Percentiles rank a stretch among this genome's conserved stretches.
Evolutionary conservation across 1,140 invertebrate species (phyloP).

Genomic region (Zaprionus taronus): DNA sequence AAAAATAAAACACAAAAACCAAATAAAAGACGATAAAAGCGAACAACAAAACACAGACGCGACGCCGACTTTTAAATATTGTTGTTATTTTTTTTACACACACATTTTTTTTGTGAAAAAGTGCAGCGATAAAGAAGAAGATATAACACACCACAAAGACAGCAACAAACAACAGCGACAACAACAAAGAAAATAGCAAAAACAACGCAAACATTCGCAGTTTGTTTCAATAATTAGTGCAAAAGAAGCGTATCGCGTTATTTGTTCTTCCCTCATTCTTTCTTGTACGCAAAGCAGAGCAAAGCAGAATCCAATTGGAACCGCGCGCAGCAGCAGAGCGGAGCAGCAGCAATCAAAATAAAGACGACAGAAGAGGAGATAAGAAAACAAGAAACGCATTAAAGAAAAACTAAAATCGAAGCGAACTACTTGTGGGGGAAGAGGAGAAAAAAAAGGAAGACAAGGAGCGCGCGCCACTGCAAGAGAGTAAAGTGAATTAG

Average conservation of each 20-base stretch:
- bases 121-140: not conserved
- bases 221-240: slow-evolving; percentile 21
- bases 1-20: slow-evolving; percentile 26
- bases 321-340: slow-evolving; percentile 11
- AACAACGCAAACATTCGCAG: not conserved
- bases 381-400: slow-evolving; percentile 25
- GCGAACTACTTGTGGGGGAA: slow-evolving; percentile 11
- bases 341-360: slow-evolving; percentile 13
- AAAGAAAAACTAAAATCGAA: slow-evolving; percentile 4
- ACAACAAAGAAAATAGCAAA: not conserved
- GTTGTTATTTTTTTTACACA: slow-evolving; percentile 15
- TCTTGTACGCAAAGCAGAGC: slow-evolving; percentile 10
- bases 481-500: slow-evolving; percentile 29
- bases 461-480: slow-evolving; percentile 31
- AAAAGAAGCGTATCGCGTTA: slow-evolving; percentile 25
- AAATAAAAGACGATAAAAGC: slow-evolving; percentile 27
- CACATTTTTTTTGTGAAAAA: not conserved
- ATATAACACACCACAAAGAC: not conserved
- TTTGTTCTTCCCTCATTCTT: slow-evolving; percentile 6
- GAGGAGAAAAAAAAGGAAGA: slow-evolving; percentile 3
- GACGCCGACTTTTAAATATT: slow-evolving; percentile 26
- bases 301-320: slow-evolving; percentile 37
- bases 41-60: slow-evolving; percentile 23
- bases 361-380: slow-evolving; percentile 20
- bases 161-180: not conserved